These are phyloP conservation scores for Stercorarius parasiticus DNA, from an alignment of 2,113 vertebrate genomes.

Conservation along the genomic window DNA sequence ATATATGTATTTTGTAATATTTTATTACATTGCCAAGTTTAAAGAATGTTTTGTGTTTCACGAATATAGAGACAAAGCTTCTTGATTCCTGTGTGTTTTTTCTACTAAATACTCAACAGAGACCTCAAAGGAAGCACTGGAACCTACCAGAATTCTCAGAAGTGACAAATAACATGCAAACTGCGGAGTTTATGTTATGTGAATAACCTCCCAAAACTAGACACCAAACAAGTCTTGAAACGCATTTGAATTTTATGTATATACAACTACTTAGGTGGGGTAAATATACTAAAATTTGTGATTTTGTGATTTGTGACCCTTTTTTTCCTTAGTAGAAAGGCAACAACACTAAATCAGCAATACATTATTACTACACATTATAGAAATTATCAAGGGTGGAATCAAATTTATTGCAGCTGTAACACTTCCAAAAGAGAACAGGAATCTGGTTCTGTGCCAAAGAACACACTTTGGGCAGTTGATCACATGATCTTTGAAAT, in stretches of 20 bases:
- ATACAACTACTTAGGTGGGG: background rate
- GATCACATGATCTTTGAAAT: slow-evolving; percentile 9
- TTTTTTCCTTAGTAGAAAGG: background rate
- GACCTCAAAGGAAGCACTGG: background rate
- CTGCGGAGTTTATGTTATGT: background rate
- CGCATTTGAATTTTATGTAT: background rate
- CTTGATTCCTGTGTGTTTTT: background rate
- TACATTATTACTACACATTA: slow-evolving; percentile 21
- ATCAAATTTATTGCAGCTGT: slow-evolving; percentile 48
- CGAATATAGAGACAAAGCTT: background rate
- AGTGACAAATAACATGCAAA: background rate
- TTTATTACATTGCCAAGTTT: background rate
- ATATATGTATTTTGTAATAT: background rate
- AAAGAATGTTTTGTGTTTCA: background rate
- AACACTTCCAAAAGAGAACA: slow-evolving; percentile 35
- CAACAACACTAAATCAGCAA: slow-evolving; percentile 25
- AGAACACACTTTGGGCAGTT: background rate
- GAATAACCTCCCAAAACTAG: background rate
- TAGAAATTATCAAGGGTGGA: slow-evolving; percentile 56
- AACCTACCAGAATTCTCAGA: slow-evolving; percentile 1
- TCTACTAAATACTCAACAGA: background rate
- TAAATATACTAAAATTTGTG: background rate
- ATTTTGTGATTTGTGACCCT: slow-evolving; percentile 2
- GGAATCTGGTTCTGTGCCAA: slow-evolving; percentile 2
- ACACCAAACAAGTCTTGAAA: background rate